These are phyloP conservation scores for Fragum sueziense DNA, from an alignment of 2,888 invertebrate species.

Conservation along the genomic window DNA sequence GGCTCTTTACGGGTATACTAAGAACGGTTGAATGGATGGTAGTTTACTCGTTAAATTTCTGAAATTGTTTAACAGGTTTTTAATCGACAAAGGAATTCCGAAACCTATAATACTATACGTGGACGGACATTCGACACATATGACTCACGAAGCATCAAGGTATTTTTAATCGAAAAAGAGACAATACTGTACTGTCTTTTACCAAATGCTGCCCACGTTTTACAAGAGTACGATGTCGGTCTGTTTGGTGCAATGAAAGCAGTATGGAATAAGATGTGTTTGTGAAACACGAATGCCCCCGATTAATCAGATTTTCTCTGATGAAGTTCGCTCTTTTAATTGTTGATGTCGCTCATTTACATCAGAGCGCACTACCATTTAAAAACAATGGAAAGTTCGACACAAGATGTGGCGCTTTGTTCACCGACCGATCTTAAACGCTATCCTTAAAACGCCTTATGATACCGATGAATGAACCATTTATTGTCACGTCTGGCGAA, in stretches of 20 bases:
- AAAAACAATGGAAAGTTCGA: too few relatives aligned
- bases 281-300: too few relatives aligned
- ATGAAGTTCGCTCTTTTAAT: too few relatives aligned
- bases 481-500: too few relatives aligned
- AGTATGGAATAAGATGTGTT: constrained; percentile 41
- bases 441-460: too few relatives aligned
- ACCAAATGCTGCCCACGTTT: constrained; percentile 43
- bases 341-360: too few relatives aligned
- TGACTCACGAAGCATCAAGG: constrained; percentile 11
- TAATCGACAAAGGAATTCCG: neutral
- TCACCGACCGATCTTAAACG: too few relatives aligned
- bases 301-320: too few relatives aligned
- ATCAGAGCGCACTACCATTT: too few relatives aligned
- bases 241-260: constrained; percentile 44
- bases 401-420: too few relatives aligned
- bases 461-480: too few relatives aligned
- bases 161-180: constrained; percentile 33
- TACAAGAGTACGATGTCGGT: constrained; percentile 45
- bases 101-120: constrained; percentile 42
- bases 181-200: constrained; percentile 47
- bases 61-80: neutral
- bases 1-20: neutral
- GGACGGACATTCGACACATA: constrained; percentile 45
- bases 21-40: neutral
- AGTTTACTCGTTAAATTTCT: neutral